Conservation (phyloP, 2,113 vertebrate genomes). For the Chroicocephalus ridibundus region DNA sequence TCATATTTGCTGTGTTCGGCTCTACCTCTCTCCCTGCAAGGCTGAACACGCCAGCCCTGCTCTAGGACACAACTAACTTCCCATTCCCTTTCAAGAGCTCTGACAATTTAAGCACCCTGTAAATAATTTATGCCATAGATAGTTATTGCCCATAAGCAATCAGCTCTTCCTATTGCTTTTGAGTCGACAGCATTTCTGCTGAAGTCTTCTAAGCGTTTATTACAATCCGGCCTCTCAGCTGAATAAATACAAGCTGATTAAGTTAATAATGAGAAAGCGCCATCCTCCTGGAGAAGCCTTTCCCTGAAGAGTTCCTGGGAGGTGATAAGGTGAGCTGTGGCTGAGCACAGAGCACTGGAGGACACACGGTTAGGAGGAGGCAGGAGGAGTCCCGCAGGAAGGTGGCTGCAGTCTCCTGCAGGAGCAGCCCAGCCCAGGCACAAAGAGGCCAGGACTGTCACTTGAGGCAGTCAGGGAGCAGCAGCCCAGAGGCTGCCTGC, state of each 20-base stretch:
- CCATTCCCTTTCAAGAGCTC: not conserved
- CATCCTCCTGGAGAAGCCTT: not conserved
- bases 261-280: not conserved
- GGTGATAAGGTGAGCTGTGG: not conserved
- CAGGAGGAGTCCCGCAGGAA: not conserved
- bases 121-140: not conserved
- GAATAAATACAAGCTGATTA: not conserved
- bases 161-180: not conserved
- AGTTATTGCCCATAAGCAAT: not conserved
- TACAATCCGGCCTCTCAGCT: not conserved
- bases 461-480: fast-evolving
- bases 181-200: not conserved
- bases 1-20: not conserved
- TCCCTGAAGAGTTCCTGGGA: not conserved
- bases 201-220: not conserved
- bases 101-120: not conserved
- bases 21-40: not conserved
- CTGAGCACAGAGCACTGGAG: fast-evolving
- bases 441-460: fast-evolving
- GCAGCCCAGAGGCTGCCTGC: not conserved
- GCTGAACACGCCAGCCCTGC: not conserved
- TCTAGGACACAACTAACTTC: not conserved
- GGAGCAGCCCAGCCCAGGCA: not conserved
- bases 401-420: not conserved
- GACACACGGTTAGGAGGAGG: fast-evolving